These are phyloP conservation scores for Clarias gariepinus DNA, from an alignment of 2,113 vertebrate genomes.

Conservation along the genomic window DNA sequence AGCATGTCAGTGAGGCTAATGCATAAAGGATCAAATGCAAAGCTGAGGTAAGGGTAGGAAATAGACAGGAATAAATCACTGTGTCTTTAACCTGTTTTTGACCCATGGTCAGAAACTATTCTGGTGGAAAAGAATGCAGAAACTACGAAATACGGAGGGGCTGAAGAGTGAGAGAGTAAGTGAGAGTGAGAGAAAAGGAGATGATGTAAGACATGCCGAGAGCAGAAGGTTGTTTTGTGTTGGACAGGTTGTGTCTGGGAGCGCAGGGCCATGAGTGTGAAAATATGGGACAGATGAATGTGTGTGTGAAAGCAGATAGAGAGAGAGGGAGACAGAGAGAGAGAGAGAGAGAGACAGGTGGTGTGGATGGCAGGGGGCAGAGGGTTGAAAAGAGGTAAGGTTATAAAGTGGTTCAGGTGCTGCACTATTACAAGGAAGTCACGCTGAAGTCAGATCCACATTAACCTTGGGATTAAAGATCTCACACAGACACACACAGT, in stretches of 20 bases:
- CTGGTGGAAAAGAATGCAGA: not conserved
- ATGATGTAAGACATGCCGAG: constrained; percentile 18
- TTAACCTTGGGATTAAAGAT: constrained; percentile 47
- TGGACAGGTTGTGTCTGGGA: constrained; percentile 23
- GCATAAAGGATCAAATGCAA: not conserved
- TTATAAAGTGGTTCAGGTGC: constrained; percentile 30
- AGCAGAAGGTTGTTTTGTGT: constrained; percentile 31
- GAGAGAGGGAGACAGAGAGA: constrained; percentile 1
- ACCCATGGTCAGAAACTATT: constrained; percentile 13
- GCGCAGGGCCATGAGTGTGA: not conserved
- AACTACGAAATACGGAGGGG: not conserved
- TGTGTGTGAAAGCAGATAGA: constrained; percentile 12
- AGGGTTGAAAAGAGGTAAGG: constrained; percentile 32
- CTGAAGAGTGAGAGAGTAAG: not conserved
- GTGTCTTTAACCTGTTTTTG: not conserved
- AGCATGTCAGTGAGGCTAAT: not conserved
- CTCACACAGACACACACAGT: not conserved
- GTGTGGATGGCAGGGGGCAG: constrained; percentile 38
- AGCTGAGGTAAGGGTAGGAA: not conserved
- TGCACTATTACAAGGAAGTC: constrained; percentile 27
- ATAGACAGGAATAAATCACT: not conserved
- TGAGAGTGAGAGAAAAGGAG: not conserved
- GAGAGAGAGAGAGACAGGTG: constrained; percentile 18
- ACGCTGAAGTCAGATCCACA: constrained; percentile 14
- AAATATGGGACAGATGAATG: constrained; percentile 21